Evolutionary conservation across 2,888 invertebrate genomes (phyloP).

Genomic region (Trissoscelio sp.): DNA sequence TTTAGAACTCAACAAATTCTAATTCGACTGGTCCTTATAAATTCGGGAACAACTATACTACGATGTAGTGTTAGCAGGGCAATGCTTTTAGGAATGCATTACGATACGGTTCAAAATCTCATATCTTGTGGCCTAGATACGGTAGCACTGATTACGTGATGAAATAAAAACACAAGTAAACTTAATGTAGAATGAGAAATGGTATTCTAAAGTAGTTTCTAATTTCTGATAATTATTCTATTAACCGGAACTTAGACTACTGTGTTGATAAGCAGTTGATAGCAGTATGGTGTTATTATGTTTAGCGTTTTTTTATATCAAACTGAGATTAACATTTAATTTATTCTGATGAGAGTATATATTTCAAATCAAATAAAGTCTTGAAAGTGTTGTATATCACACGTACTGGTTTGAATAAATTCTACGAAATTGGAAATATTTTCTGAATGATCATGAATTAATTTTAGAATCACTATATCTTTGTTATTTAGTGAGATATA

Average conservation of each 20-base stretch:
- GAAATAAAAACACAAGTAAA: constrained; percentile 31
- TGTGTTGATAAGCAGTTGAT: not conserved
- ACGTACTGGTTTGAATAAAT: no score
- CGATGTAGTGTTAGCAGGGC: not conserved
- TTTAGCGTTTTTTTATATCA: not conserved
- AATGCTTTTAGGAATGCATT: constrained; percentile 8
- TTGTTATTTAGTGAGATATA: no score
- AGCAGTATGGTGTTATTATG: not conserved
- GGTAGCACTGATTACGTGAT: constrained; percentile 34
- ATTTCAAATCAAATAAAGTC: no score
- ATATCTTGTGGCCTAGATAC: constrained; percentile 21
- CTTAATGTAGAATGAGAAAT: not conserved
- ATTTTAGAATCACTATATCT: no score
- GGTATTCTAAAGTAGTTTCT: constrained; percentile 7
- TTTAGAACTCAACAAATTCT: constrained; percentile 1
- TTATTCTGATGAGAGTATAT: no score
- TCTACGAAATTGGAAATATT: no score
- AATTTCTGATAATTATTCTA: constrained; percentile 27
- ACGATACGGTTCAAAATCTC: constrained; percentile 3
- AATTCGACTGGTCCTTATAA: constrained; percentile 17
- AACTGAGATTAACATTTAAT: no score
- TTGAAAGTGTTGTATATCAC: no score
- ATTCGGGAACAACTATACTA: constrained; percentile 7
- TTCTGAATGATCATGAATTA: no score
- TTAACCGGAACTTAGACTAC: constrained; percentile 1